These are phyloP conservation scores for Dipodomys stephensi DNA, from an alignment of 2,113 vertebrate species.

Conservation along the genomic window DNA sequence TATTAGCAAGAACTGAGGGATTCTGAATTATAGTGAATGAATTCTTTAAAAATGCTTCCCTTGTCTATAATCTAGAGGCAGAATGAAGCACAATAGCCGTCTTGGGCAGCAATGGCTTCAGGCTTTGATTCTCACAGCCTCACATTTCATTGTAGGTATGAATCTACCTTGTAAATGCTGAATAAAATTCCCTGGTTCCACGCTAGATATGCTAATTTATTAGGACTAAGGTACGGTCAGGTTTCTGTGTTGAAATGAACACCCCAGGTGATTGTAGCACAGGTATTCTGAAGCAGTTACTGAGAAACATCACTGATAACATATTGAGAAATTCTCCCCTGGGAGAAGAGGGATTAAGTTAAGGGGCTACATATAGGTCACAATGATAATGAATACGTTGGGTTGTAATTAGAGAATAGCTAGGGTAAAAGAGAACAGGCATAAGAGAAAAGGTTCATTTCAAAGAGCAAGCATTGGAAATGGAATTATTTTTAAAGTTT, in stretches of 20 bases:
- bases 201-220: conserved; percentile 29
- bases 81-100: background rate
- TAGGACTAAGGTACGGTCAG: background rate
- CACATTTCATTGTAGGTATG: background rate
- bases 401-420: conserved; percentile 43
- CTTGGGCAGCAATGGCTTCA: background rate
- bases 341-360: conserved; percentile 10
- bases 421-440: background rate
- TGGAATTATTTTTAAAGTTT: background rate
- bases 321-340: background rate
- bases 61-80: background rate
- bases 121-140: background rate
- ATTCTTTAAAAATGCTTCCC: background rate
- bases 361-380: conserved; percentile 1
- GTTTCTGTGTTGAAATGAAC: conserved; percentile 30
- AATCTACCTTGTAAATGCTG: background rate
- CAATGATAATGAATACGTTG: background rate
- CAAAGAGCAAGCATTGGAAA: background rate
- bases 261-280: background rate
- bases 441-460: background rate
- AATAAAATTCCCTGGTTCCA: background rate
- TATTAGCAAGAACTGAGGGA: background rate
- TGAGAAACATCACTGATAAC: background rate
- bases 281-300: background rate
- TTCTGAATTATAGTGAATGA: background rate